Percentiles rank a stretch among this genome's conserved stretches.
phyloP scores from a whole-genome alignment of 2,888 invertebrate species.

The Sinopyrophorus schimmeli region DNA sequence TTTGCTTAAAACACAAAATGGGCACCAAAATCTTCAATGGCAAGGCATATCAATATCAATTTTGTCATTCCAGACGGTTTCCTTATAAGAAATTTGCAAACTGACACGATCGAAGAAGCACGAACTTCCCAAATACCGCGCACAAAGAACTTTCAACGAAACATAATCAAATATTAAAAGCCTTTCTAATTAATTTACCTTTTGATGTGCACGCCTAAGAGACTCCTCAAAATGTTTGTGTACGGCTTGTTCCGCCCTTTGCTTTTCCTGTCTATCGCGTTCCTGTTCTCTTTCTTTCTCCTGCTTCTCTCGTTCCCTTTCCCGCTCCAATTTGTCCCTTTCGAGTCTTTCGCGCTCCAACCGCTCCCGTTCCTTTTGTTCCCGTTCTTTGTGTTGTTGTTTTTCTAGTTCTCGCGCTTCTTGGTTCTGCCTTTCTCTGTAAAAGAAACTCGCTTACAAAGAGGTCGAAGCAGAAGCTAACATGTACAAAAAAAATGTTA shows the following conservation, averaged over 20 bases:
- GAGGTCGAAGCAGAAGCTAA: too few species aligned
- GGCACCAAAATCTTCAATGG: too few species aligned
- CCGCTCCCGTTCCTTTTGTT: slow-evolving; percentile 60
- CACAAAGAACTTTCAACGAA: too few species aligned
- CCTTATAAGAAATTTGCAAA: too few species aligned
- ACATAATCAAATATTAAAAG: too few species aligned
- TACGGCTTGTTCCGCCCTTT: slow-evolving; percentile 71
- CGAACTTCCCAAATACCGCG: too few species aligned
- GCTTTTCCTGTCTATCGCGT: slow-evolving; percentile 57
- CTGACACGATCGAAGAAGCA: too few species aligned
- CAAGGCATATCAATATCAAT: too few species aligned
- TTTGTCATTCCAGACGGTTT: too few species aligned
- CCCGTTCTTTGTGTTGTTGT: slow-evolving; percentile 55
- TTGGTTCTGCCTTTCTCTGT: slow-evolving; percentile 62
- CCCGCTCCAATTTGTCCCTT: slow-evolving; percentile 59
- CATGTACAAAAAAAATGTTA: too few species aligned
- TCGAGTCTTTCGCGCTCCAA: slow-evolving; percentile 57
- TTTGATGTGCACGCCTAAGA: slow-evolving; percentile 74
- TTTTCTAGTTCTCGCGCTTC: slow-evolving; percentile 67
- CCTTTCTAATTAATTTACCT: slow-evolving; percentile 63
- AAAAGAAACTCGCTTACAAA: too few species aligned
- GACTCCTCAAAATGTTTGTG: slow-evolving; percentile 91
- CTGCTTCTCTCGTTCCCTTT: slow-evolving; percentile 53
- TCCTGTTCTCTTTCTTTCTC: slow-evolving; percentile 63
- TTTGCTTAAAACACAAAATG: too few species aligned